These are phyloP conservation scores for Fulmarus glacialis DNA, from an alignment of 2,113 vertebrate species.

Conservation along the genomic window DNA sequence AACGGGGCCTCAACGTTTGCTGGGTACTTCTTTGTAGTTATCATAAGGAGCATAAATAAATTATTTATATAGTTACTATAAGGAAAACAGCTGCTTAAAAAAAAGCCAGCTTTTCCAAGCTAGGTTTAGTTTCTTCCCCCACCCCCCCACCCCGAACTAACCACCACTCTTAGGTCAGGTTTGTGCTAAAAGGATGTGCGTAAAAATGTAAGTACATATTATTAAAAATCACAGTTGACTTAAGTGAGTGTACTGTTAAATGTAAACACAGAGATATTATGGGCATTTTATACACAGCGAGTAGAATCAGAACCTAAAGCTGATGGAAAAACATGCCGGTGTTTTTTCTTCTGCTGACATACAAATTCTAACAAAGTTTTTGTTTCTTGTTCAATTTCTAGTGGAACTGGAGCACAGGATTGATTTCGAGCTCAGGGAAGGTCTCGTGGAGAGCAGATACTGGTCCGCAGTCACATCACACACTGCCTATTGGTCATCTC, in stretches of 20 bases:
- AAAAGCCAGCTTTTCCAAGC: not conserved
- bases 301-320: not conserved
- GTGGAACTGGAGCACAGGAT: constrained; percentile 95
- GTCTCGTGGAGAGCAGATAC: constrained; percentile 95
- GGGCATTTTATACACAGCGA: rapidly evolving
- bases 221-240: not conserved
- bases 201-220: not conserved
- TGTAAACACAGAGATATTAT: rapidly evolving
- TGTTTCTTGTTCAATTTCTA: constrained; percentile 29
- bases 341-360: not conserved
- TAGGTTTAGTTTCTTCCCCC: not conserved
- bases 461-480: constrained; percentile 98
- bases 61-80: not conserved
- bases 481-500: constrained; percentile 96
- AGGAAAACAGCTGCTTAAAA: not conserved
- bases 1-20: not conserved
- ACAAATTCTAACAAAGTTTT: not conserved
- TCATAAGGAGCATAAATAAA: not conserved
- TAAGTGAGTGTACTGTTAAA: not conserved
- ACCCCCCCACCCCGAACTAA: not conserved
- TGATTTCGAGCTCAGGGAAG: constrained; percentile 96
- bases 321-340: rapidly evolving
- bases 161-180: not conserved
- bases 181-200: not conserved
- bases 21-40: not conserved